Evolutionary conservation across 2,888 invertebrate genomes (phyloP).

Genomic region (Hemaris fuciformis): DNA sequence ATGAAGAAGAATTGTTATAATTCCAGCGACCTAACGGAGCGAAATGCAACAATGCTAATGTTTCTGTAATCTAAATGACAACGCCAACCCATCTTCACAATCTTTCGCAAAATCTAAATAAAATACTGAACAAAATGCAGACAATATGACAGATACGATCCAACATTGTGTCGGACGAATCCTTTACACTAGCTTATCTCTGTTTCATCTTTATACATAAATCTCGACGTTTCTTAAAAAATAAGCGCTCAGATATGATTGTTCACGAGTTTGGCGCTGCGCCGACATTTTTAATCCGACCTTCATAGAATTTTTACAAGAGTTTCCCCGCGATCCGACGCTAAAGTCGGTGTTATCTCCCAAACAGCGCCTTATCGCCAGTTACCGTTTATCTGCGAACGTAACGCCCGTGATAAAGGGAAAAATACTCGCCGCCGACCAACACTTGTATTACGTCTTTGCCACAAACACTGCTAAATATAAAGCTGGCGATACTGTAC

Average conservation of each 20-base stretch:
- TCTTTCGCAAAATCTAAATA: neutral
- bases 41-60: too few relatives aligned
- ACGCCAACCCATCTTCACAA: too few relatives aligned
- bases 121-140: neutral
- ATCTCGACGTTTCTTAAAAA: neutral
- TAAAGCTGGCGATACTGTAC: neutral
- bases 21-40: too few relatives aligned
- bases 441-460: neutral
- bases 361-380: neutral
- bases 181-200: neutral
- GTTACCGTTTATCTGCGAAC: conserved; percentile 7
- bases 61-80: too few relatives aligned
- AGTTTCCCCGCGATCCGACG: neutral
- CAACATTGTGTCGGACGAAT: neutral
- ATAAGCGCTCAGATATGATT: neutral
- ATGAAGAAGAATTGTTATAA: too few relatives aligned
- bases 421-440: conserved; percentile 6
- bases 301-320: neutral
- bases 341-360: neutral
- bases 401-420: neutral
- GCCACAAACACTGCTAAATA: neutral
- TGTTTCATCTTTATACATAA: neutral
- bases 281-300: neutral
- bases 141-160: neutral
- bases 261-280: neutral